Conservation (phyloP, 2,797 vertebrate genomes). For the Cynopterus sphinx region DNA sequence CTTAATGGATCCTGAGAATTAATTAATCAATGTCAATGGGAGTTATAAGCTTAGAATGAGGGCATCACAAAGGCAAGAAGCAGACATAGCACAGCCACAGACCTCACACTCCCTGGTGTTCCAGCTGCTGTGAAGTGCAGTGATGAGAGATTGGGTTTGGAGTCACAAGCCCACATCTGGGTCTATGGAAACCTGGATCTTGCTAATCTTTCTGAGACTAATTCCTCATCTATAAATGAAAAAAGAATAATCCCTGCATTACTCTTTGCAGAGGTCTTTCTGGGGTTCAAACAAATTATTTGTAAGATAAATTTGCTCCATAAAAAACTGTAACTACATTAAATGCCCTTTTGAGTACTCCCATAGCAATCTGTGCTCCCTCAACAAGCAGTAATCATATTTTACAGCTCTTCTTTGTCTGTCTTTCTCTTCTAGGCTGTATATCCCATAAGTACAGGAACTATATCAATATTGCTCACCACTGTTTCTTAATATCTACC, state of each 20-base stretch:
- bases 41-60: neutral
- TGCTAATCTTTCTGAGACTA: neutral
- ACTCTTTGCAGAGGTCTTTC: neutral
- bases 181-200: neutral
- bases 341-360: neutral
- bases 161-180: neutral
- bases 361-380: neutral
- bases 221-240: neutral
- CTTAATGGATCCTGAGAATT: neutral
- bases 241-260: neutral
- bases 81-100: neutral
- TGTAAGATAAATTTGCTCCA: neutral
- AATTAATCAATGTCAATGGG: neutral
- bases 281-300: neutral
- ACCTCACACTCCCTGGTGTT: neutral
- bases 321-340: neutral
- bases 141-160: neutral
- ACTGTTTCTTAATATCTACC: neutral
- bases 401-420: neutral
- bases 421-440: neutral
- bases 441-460: neutral
- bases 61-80: neutral
- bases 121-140: neutral
- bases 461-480: neutral
- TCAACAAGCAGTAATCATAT: neutral